Evolutionary conservation across 2,113 vertebrate species (phyloP).

Genomic region (Nansenia antarctica): DNA sequence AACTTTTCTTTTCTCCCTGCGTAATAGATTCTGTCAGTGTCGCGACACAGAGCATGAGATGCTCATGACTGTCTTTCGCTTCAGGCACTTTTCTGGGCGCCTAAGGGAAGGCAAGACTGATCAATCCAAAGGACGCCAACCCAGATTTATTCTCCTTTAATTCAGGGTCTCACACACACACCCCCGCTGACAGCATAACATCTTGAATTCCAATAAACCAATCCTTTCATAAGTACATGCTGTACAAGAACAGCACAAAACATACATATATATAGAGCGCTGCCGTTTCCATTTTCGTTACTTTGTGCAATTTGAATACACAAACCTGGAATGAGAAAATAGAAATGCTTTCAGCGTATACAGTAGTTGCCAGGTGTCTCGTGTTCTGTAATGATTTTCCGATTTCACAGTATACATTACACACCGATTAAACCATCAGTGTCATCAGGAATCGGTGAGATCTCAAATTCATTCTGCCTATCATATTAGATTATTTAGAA

Average conservation of each 20-base stretch:
- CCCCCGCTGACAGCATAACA: constrained; percentile 17
- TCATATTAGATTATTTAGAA: no score
- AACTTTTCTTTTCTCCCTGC: constrained; percentile 36
- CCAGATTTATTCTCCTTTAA: constrained; percentile 46
- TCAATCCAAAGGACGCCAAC: constrained; percentile 43
- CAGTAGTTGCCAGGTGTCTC: no score
- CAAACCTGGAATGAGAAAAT: neutral
- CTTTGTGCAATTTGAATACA: neutral
- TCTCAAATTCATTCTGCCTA: neutral
- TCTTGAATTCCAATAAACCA: constrained; percentile 47
- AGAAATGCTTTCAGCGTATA: no score
- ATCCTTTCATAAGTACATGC: neutral
- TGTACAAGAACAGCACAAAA: neutral
- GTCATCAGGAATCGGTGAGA: neutral
- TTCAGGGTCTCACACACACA: constrained; percentile 38
- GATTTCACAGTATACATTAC: neutral
- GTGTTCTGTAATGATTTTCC: neutral
- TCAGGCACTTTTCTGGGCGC: constrained; percentile 53
- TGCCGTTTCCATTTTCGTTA: no score
- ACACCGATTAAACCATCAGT: neutral
- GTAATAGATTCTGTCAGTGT: constrained; percentile 48
- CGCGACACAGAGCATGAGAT: constrained; percentile 39
- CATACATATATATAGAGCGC: no score
- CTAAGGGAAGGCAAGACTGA: constrained; percentile 40
- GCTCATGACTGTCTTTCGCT: constrained; percentile 48